These are phyloP conservation scores for Nasonia oneida DNA, from an alignment of 2,888 invertebrate species.

Conservation along the genomic window DNA sequence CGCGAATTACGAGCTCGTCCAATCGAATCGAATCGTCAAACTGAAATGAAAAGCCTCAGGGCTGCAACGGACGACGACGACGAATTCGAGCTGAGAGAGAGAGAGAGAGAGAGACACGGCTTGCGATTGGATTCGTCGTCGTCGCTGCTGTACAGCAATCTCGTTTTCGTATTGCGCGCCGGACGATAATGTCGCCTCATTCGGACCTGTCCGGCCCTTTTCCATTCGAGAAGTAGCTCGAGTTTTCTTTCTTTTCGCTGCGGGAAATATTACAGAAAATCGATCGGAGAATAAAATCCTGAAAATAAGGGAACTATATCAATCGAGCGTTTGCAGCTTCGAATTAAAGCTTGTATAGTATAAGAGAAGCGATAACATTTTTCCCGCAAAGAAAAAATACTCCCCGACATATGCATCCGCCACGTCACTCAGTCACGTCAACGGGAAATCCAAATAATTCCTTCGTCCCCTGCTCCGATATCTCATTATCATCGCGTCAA, in stretches of 20 bases:
- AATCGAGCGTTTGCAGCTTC: too few species aligned
- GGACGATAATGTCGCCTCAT: conserved; percentile 25
- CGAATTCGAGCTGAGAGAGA: neutral
- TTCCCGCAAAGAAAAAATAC: neutral
- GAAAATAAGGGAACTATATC: too few species aligned
- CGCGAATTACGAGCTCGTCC: neutral
- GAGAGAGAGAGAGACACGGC: conserved; percentile 2
- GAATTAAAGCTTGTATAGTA: too few species aligned
- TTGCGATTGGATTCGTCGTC: conserved; percentile 63
- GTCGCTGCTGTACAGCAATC: conserved; percentile 63
- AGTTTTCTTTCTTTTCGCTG: neutral
- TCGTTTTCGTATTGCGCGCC: conserved; percentile 31
- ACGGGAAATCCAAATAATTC: neutral
- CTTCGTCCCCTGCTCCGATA: neutral
- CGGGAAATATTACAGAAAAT: too few species aligned
- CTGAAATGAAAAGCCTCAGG: conserved; percentile 19
- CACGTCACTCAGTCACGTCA: neutral
- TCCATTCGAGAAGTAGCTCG: neutral
- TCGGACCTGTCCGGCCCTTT: neutral
- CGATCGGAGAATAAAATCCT: too few species aligned
- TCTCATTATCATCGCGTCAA: conserved; percentile 17
- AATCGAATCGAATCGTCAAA: conserved; percentile 2
- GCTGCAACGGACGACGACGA: neutral
- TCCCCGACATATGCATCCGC: neutral
- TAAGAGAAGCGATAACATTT: neutral